Percentiles rank a stretch among this genome's conserved stretches.
Conservation (phyloP, 2,888 invertebrate species). For the Epistrophella euchroma region DNA sequence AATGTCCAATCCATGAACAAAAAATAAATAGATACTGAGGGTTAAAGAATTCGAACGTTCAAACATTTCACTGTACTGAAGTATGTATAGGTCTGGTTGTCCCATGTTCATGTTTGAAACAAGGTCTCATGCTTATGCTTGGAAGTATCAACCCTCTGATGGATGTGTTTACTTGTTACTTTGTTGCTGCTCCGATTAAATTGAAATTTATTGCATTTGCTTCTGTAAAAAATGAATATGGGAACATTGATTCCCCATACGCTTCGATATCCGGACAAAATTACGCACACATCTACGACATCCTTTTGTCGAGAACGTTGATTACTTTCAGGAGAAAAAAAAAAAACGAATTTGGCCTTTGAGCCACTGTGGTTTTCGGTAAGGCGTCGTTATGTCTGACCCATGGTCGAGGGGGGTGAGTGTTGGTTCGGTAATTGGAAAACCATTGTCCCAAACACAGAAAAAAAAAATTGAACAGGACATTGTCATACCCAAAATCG, state of each 20-base stretch:
- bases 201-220: conserved; percentile 66
- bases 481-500: conserved; percentile 58
- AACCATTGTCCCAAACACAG: conserved; percentile 60
- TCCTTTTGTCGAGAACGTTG: conserved; percentile 30
- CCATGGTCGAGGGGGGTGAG: conserved; percentile 61
- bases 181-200: conserved; percentile 66
- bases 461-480: conserved; percentile 44
- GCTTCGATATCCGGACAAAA: conserved; percentile 60
- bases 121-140: conserved; percentile 22
- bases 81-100: neutral
- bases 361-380: conserved; percentile 64
- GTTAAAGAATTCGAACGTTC: conserved; percentile 40
- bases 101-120: conserved; percentile 27
- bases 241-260: conserved; percentile 46
- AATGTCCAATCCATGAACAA: neutral
- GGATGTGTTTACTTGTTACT: conserved; percentile 45
- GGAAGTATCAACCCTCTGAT: conserved; percentile 1
- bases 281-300: conserved; percentile 29
- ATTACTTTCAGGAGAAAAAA: conserved; percentile 52
- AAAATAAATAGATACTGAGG: neutral
- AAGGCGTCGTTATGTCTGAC: conserved; percentile 72
- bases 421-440: conserved; percentile 68
- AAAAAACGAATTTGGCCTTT: conserved; percentile 26
- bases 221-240: conserved; percentile 62
- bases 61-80: conserved; percentile 27